phyloP scores from a whole-genome alignment of 2,113 vertebrate genomes.

The Ginglymostoma cirratum region DNA sequence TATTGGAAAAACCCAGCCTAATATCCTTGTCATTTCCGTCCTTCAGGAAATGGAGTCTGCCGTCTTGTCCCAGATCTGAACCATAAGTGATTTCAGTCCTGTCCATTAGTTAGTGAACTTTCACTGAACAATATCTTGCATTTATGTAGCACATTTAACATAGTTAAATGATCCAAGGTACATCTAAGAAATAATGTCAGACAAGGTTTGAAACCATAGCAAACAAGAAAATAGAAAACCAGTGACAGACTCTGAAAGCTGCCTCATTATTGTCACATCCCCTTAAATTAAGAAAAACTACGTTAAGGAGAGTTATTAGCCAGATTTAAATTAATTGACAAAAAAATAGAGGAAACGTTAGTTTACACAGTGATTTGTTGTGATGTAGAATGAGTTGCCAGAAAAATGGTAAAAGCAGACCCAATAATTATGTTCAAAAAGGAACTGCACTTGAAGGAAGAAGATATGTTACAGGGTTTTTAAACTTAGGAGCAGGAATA shows the following conservation, averaged over 20 bases:
- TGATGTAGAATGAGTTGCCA: no score
- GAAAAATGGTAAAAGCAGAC: no score
- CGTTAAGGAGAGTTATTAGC: background rate
- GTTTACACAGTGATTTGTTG: no score
- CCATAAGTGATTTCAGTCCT: background rate
- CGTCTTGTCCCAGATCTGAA: background rate
- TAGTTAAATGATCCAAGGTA: background rate
- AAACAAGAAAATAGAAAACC: background rate
- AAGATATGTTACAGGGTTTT: no score
- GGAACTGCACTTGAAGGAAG: no score
- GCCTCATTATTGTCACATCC: background rate
- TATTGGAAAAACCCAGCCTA: background rate
- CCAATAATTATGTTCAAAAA: no score
- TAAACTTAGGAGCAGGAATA: no score
- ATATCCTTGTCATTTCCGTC: background rate
- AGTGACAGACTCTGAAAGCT: background rate
- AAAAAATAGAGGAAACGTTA: background rate
- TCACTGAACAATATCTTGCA: background rate
- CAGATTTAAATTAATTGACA: background rate
- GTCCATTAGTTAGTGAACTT: background rate
- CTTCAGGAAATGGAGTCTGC: background rate
- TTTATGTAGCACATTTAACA: background rate
- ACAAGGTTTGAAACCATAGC: background rate
- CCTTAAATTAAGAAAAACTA: background rate
- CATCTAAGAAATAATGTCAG: background rate